A percentile compares a stretch with the other conserved stretches of the same genome.
Evolutionary conservation across 2,113 vertebrate genomes (phyloP).

Genomic region (Gnathonemus echidnorhynchus): DNA sequence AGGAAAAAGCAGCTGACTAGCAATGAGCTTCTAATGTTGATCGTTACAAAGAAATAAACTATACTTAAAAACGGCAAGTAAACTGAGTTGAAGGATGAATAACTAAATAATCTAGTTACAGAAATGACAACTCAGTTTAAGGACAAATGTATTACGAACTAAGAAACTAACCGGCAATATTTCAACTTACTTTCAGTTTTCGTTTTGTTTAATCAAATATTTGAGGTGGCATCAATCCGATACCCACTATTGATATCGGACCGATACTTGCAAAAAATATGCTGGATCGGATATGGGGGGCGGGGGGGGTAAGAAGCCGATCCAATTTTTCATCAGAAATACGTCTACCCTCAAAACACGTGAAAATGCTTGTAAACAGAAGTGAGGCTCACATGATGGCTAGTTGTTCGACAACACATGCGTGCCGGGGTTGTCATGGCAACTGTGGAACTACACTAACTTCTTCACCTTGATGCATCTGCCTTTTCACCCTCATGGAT

Average conservation of each 20-base stretch:
- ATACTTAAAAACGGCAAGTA: not conserved
- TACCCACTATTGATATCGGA: not conserved
- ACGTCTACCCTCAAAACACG: not conserved
- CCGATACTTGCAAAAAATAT: not conserved
- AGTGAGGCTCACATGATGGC: not conserved
- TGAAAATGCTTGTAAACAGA: not conserved
- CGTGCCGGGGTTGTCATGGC: not conserved
- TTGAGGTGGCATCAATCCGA: not conserved
- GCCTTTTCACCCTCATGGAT: too few species aligned
- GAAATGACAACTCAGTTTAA: not conserved
- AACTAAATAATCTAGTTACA: not conserved
- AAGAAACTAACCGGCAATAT: not conserved
- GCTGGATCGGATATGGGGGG: not conserved
- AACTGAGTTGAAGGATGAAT: not conserved
- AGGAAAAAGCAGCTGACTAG: not conserved
- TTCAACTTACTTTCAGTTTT: not conserved
- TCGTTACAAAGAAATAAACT: not conserved
- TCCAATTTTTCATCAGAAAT: not conserved
- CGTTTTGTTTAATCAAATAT: not conserved
- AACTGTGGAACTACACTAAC: too few species aligned
- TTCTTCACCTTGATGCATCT: too few species aligned
- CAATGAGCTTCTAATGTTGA: not conserved
- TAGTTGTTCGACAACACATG: not conserved
- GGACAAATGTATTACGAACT: not conserved
- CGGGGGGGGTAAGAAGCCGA: not conserved